Evolutionary conservation across 2,888 invertebrate species (phyloP).

Genomic region (Pemphredon lugubris): DNA sequence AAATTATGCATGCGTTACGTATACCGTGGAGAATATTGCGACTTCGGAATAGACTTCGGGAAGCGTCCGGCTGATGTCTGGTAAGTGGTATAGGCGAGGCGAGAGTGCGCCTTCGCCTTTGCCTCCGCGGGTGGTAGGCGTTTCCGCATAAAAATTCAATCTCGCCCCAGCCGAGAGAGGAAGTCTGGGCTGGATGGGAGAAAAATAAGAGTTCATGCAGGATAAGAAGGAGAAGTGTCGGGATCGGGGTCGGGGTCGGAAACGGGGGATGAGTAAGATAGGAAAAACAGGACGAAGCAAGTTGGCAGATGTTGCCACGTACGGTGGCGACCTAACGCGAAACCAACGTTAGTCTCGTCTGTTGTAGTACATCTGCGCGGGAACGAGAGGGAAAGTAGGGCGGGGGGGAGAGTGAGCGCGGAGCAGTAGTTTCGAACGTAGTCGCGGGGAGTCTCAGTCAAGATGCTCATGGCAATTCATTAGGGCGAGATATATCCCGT

Average conservation of each 20-base stretch:
- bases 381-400: conserved; percentile 1
- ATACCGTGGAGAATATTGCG: not conserved
- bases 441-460: conserved; percentile 6
- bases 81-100: conserved; percentile 1
- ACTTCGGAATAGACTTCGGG: not conserved
- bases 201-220: conserved; percentile 22
- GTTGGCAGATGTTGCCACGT: conserved; percentile 53
- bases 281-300: conserved; percentile 21
- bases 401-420: conserved; percentile 3
- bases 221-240: not conserved
- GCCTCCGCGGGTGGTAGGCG: conserved; percentile 53
- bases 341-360: conserved; percentile 7
- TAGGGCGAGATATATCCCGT: conserved; percentile 38
- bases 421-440: conserved; percentile 9
- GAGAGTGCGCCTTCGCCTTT: conserved; percentile 19
- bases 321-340: conserved; percentile 21
- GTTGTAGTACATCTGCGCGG: not conserved
- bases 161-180: conserved; percentile 58
- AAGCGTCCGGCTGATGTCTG: conserved; percentile 7
- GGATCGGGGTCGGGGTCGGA: too few species aligned
- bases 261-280: conserved; percentile 4
- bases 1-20: not conserved
- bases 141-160: conserved; percentile 72
- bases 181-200: conserved; percentile 16
- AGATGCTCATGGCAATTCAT: conserved; percentile 56